A percentile compares a stretch with the other conserved stretches of the same genome.
Conservation (phyloP, 2,888 invertebrate species). For the Chouioia cunea region DNA sequence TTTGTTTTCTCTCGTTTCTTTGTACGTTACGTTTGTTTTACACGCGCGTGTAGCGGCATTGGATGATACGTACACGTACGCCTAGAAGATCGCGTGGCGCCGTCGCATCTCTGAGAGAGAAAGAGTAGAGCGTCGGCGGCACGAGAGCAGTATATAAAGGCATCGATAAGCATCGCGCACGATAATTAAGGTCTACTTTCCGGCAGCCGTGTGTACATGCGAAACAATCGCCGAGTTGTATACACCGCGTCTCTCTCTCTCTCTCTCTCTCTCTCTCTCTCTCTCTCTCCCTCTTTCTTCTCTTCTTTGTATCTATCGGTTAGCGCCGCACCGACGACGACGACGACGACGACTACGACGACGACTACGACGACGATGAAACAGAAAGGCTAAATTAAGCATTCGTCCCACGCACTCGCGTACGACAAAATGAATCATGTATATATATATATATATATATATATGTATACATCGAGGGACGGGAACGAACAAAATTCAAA, state of each 20-base stretch:
- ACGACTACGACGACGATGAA: too few relatives aligned
- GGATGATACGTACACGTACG: not conserved
- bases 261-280: not conserved
- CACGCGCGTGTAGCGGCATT: not conserved
- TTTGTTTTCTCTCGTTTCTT: not conserved
- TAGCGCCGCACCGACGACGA: not conserved
- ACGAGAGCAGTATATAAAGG: not conserved
- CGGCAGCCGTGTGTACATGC: slow-evolving; percentile 6
- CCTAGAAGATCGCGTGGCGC: not conserved
- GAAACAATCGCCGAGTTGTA: slow-evolving; percentile 17
- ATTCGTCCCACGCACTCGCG: slow-evolving; percentile 31
- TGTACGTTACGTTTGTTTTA: not conserved
- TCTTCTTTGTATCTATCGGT: slow-evolving; percentile 2
- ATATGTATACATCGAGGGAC: slow-evolving; percentile 1
- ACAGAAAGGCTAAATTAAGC: slow-evolving; percentile 31
- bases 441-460: too few relatives aligned
- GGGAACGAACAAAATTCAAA: slow-evolving; percentile 4
- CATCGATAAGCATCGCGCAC: slow-evolving; percentile 38
- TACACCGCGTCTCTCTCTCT: not conserved
- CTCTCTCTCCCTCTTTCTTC: not conserved
- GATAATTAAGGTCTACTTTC: slow-evolving; percentile 41
- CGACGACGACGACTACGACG: too few relatives aligned
- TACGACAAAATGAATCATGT: too few relatives aligned
- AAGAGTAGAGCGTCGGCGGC: too few relatives aligned
- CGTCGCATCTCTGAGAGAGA: not conserved